Conservation (phyloP, 2,888 invertebrate genomes). For the Rambutsinella grinnellia region DNA sequence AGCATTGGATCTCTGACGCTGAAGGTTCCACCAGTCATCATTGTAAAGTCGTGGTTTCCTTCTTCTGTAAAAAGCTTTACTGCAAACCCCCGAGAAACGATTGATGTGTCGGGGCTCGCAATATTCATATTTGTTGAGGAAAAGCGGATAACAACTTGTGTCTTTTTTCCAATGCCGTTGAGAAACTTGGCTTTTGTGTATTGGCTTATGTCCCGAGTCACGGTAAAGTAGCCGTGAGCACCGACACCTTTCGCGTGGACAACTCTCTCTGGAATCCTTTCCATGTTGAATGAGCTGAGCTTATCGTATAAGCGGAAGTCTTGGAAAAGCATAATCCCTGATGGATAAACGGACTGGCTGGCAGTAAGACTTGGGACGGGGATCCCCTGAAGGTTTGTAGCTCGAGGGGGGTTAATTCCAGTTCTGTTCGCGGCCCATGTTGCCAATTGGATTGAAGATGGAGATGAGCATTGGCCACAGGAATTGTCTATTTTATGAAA, state of each 20-base stretch:
- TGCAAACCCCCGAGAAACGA: constrained; percentile 77
- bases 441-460: too few relatives aligned
- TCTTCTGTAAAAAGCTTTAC: constrained; percentile 94
- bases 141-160: constrained; percentile 81
- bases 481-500: too few relatives aligned
- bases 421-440: too few relatives aligned
- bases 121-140: constrained; percentile 92
- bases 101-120: constrained; percentile 73
- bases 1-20: constrained; percentile 90
- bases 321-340: constrained; percentile 89
- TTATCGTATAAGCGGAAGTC: constrained; percentile 80
- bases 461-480: too few relatives aligned
- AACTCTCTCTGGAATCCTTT: constrained; percentile 91
- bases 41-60: constrained; percentile 93
- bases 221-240: constrained; percentile 35
- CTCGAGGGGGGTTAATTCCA: too few relatives aligned
- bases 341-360: constrained; percentile 76
- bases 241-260: constrained; percentile 96
- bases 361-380: constrained; percentile 30
- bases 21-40: constrained; percentile 93
- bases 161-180: constrained; percentile 15
- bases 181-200: constrained; percentile 43
- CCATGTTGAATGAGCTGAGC: constrained; percentile 91
- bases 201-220: constrained; percentile 31
- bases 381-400: constrained; percentile 19